Conservation (phyloP, 35 echinoderm and acorn worm genomes). For the Anneissia japonica region DNA sequence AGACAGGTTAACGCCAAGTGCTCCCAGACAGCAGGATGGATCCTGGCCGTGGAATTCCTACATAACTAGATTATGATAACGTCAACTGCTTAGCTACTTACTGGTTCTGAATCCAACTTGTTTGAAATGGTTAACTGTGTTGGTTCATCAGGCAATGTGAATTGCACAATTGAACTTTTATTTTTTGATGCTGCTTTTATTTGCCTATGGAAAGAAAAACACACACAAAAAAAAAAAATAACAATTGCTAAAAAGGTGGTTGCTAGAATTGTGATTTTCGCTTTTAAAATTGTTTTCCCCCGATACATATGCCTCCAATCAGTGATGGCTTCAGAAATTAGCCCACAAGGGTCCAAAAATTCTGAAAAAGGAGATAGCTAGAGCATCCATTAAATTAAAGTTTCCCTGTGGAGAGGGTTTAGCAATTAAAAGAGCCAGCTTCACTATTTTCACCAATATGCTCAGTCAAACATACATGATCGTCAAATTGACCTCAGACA, state of each 20-base stretch:
- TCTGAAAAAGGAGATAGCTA: too few relatives aligned
- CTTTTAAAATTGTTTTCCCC: neutral
- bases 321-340: too few relatives aligned
- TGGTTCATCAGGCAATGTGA: slow-evolving; percentile 57
- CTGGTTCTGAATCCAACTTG: slow-evolving; percentile 16
- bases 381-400: too few relatives aligned
- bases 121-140: slow-evolving; percentile 37
- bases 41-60: neutral
- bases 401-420: too few relatives aligned
- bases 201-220: slow-evolving; percentile 42
- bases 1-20: too few relatives aligned
- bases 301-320: neutral
- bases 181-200: slow-evolving; percentile 40
- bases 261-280: too few relatives aligned
- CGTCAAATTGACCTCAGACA: neutral
- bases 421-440: too few relatives aligned
- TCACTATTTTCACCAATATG: too few relatives aligned
- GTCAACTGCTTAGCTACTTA: neutral
- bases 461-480: too few relatives aligned
- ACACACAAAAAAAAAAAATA: neutral
- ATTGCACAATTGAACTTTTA: slow-evolving; percentile 41
- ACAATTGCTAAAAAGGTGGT: neutral
- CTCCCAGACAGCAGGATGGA: too few relatives aligned
- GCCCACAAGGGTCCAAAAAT: too few relatives aligned
- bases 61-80: neutral